Base-by-base conservation (phyloP, 2,113 vertebrate species). In the Hippolais icterina region DNA sequence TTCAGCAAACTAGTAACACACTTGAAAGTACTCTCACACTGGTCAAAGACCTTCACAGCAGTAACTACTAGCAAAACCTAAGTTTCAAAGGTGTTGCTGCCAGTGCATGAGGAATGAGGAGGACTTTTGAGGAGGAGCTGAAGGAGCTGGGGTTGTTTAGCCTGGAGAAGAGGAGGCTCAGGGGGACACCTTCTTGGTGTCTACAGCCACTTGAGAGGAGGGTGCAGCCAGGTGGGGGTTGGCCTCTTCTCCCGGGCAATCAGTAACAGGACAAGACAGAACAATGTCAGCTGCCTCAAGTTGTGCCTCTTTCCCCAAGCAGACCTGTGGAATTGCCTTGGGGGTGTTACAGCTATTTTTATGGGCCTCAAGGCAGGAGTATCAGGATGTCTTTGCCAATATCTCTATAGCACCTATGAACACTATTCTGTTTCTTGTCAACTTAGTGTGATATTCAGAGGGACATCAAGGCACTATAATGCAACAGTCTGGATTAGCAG, bases 401-500 rank as follows among this genome's bases (percentile, higher is more conserved):
- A 31, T 44, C n/a, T 19, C 33, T 52, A 39, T 37, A 25, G n/a
- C 37, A 50, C 21, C 39, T 54, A 5, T 31, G 16, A 61, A 24
- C 41, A 29, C 13, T 42, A 2, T 33, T 61, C 49, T 69, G 20
- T 56, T 93, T 59, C 16, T 70, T 52, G 31, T 57, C 54, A 59
- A 7, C 16, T 41, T 83, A 42, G 39, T 53, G 25, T 42, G 53
- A 44, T 37, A 20, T 66, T 90, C 53, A 88, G 65, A 83, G 47
- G 42, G 50, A 44, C 28, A 61, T 49, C 72, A 69, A 86, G 65
- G 29, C 44, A 18, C 23, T 47, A n/a, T 66, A 42, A 75, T 47
- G 46, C 57, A 78, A 61, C 4, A 2, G 33, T 80, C 63, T n/a
- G 61, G 93, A 96, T 96, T 94, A 97, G 90, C 77, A 82, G 63